These are phyloP conservation scores for Mythimna lalbum DNA, from an alignment of 2,888 invertebrate genomes.

Conservation along the genomic window DNA sequence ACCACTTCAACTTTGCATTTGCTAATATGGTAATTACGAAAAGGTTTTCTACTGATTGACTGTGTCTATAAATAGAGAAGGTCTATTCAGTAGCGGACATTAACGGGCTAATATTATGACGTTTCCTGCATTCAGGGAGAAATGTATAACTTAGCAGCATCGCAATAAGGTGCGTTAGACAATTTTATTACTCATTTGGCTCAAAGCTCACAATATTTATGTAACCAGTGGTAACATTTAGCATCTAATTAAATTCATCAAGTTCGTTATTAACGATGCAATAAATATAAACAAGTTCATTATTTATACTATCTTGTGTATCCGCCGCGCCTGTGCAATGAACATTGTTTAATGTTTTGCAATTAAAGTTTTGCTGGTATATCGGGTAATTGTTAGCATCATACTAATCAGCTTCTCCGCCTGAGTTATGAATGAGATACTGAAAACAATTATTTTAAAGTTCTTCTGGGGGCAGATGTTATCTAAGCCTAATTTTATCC, in stretches of 20 bases:
- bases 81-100: slow-evolving; percentile 47
- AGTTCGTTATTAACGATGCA: slow-evolving; percentile 63
- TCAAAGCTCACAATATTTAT: slow-evolving; percentile 59
- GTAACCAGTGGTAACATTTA: slow-evolving; percentile 62
- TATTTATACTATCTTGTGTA: slow-evolving; percentile 65
- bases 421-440: slow-evolving; percentile 19
- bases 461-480: not conserved
- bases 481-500: not conserved
- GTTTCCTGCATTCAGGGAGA: slow-evolving; percentile 46
- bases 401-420: slow-evolving; percentile 38
- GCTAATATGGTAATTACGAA: not conserved
- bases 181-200: slow-evolving; percentile 63
- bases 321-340: slow-evolving; percentile 63
- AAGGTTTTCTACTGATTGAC: slow-evolving; percentile 1
- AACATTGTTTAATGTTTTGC: slow-evolving; percentile 61
- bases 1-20: slow-evolving; percentile 2
- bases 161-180: slow-evolving; percentile 57
- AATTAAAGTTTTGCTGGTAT: slow-evolving; percentile 48
- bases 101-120: slow-evolving; percentile 52
- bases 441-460: not conserved
- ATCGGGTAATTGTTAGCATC: slow-evolving; percentile 51
- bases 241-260: slow-evolving; percentile 67
- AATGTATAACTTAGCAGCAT: slow-evolving; percentile 46
- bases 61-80: slow-evolving; percentile 42
- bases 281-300: slow-evolving; percentile 68